A percentile compares a stretch with the other conserved stretches of the same genome.
Evolutionary conservation across 2,797 vertebrate genomes (phyloP).

Genomic region (Enteromius paludinosus): DNA sequence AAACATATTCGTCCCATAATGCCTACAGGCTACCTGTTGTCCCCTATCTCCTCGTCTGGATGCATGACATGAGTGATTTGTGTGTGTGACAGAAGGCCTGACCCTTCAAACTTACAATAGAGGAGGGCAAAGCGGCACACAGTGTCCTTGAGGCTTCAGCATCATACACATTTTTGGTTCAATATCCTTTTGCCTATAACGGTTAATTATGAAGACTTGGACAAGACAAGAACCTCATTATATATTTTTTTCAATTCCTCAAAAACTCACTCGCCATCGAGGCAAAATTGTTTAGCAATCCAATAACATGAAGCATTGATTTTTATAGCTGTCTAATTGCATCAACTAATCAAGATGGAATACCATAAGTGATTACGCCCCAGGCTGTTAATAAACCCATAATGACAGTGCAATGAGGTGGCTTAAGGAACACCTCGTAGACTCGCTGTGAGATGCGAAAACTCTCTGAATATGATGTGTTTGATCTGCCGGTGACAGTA

Average conservation of each 20-base stretch:
- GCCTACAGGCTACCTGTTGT: conserved; percentile 53
- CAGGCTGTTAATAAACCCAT: conserved; percentile 51
- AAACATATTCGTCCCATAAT: conserved; percentile 43
- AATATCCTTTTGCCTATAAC: conserved; percentile 28
- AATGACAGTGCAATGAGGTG: conserved; percentile 51
- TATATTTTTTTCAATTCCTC: conserved; percentile 50
- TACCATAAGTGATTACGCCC: conserved; percentile 45
- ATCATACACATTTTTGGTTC: background rate
- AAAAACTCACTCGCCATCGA: conserved; percentile 42
- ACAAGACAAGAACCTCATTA: conserved; percentile 56
- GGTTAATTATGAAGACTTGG: conserved; percentile 40
- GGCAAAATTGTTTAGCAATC: conserved; percentile 49
- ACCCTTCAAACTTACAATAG: conserved; percentile 10
- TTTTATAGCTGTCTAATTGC: conserved; percentile 53
- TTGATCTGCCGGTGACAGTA: conserved; percentile 51
- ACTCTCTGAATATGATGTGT: conserved; percentile 47
- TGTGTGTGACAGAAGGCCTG: conserved; percentile 18
- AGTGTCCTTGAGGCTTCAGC: background rate
- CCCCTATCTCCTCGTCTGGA: conserved; percentile 44
- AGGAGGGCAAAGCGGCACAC: background rate
- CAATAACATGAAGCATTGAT: conserved; percentile 53
- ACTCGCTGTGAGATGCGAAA: conserved; percentile 32
- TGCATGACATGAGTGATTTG: conserved; percentile 48
- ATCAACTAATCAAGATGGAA: conserved; percentile 52
- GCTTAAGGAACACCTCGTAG: conserved; percentile 48